Base-by-base conservation (phyloP, 1,140 invertebrate genomes). In the Microvelia longipes region DNA sequence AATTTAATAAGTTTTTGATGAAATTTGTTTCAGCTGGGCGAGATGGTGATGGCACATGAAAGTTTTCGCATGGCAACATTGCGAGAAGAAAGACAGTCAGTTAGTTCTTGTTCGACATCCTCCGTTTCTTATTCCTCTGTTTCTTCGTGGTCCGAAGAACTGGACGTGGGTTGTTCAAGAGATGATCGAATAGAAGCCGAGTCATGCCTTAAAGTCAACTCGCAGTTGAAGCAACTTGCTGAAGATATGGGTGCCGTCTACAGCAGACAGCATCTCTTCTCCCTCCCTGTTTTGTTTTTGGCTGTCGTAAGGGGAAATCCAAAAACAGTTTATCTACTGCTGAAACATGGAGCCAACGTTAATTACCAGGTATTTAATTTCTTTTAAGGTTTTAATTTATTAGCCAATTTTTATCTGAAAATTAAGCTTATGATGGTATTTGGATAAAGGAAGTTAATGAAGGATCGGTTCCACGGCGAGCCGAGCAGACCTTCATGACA, bases 291-390 rank as follows among this genome's bases (percentile, higher is more conserved):
- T 15, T 73, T 85, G 2, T 85, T 82, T 73, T 75, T 85, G 14
- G 83, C 84, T 0, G 82, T 84, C 0, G 81, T 81, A 14, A 75
- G 81, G 13, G 81, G 81, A 5, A 81, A 83, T 70, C 76, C 82
- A 2, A 80, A 79, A 19, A 79, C 83, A 14, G 79, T 84, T 1
- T 79, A 81, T n/a, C 74, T 85, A 1, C 78, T 86, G 5, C 79
- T 85, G 19, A 81, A 83, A 70, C 82, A 82, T 72, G 84, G 84
- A 13, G 85, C 84, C 0, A 73, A 77, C 24, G 78, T 82, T 19
- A 82, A 81, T 69, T 75, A 80, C 50, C 78, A 81, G 70, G 85
- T 80, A 71, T 76, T 77, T 29, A 11, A 11, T 50, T 50, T 5
- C 35, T 50, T 50, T n/a, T n/a, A n/a, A n/a, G n/a, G n/a, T n/a